These are phyloP conservation scores for Vulpes lagopus DNA, from an alignment of 2,113 vertebrate species.

Conservation along the genomic window DNA sequence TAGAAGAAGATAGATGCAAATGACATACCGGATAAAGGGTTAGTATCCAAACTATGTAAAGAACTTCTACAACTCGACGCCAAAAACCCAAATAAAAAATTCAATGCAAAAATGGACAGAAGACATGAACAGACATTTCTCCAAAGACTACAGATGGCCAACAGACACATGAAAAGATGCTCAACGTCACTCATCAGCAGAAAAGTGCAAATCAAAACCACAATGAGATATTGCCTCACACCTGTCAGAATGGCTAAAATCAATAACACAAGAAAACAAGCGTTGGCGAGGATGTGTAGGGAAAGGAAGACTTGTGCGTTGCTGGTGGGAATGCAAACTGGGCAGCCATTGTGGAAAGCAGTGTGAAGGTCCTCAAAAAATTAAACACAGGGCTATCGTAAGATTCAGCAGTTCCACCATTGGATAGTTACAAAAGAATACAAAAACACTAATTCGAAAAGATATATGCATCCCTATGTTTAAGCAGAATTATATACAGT, in stretches of 20 bases:
- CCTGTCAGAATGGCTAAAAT: not conserved
- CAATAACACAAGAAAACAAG: not conserved
- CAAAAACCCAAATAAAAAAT: not conserved
- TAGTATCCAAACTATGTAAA: not conserved
- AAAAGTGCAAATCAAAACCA: not conserved
- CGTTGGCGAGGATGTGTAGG: not conserved
- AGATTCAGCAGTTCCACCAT: not conserved
- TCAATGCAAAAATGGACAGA: not conserved
- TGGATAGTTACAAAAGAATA: not conserved
- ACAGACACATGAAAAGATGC: not conserved
- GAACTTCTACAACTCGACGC: not conserved
- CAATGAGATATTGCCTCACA: not conserved
- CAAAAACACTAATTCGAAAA: not conserved
- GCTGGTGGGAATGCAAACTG: not conserved
- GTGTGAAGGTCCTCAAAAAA: not conserved
- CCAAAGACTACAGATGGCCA: not conserved
- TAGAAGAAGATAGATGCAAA: not conserved
- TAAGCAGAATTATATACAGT: not conserved
- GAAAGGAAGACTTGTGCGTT: not conserved
- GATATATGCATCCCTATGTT: not conserved
- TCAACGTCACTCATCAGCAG: not conserved
- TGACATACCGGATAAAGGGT: not conserved
- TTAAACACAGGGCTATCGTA: not conserved
- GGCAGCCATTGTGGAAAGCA: not conserved
- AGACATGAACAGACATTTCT: not conserved